Conservation (phyloP, 37 sponge, comb jelly and placozoan species). For the Mnemiopsis leidyi region DNA sequence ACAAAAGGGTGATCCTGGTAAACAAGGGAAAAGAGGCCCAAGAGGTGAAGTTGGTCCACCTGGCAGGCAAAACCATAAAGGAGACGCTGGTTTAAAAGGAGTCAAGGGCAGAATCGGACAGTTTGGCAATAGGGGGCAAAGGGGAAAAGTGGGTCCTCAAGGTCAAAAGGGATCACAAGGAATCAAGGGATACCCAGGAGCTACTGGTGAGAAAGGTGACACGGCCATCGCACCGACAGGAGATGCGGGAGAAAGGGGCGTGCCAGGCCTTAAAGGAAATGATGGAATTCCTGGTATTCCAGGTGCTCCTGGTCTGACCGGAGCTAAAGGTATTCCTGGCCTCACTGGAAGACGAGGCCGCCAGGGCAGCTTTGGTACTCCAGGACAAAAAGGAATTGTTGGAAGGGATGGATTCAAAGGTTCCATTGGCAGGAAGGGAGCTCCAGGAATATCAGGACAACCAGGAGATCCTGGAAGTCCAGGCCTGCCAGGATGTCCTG, state of each 20-base stretch:
- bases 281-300: not conserved
- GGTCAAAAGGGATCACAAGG: not conserved
- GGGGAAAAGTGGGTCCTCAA: not conserved
- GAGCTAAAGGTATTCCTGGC: not conserved
- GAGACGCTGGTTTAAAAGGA: not conserved
- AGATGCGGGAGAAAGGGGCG: not conserved
- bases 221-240: not conserved
- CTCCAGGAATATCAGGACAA: not conserved
- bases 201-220: not conserved
- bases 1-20: not conserved
- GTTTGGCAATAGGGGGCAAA: not conserved
- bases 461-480: not conserved
- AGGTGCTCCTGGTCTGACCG: not conserved
- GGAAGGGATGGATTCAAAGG: not conserved
- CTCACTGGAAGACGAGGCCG: not conserved
- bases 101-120: not conserved
- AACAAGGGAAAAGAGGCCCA: not conserved
- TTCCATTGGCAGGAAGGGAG: not conserved
- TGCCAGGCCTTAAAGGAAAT: not conserved
- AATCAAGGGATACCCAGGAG: not conserved
- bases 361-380: not conserved
- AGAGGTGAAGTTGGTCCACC: slow-evolving; percentile 23
- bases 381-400: not conserved
- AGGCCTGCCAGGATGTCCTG: not conserved
- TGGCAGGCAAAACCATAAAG: not conserved